Percentiles rank a stretch among this genome's conserved stretches.
Conservation (phyloP, 2,888 invertebrate species). For the Synergus umbraculus region DNA sequence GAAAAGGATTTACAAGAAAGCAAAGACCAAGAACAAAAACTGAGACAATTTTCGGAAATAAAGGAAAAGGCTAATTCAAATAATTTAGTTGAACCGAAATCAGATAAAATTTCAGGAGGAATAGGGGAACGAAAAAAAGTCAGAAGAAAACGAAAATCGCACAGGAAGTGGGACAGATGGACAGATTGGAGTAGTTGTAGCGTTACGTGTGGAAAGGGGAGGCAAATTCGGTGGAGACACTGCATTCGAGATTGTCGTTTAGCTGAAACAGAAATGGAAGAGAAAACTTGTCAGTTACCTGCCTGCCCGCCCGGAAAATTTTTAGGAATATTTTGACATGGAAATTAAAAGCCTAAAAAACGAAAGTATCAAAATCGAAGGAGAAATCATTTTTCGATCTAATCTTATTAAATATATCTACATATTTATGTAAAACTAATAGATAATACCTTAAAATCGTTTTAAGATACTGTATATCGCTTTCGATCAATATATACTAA, state of each 20-base stretch:
- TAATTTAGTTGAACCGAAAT: neutral
- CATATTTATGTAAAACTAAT: neutral
- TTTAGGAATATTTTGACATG: conserved; percentile 66
- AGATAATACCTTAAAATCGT: neutral
- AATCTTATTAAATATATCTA: neutral
- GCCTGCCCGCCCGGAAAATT: conserved; percentile 76
- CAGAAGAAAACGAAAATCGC: conserved; percentile 48
- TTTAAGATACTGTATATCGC: conserved; percentile 19
- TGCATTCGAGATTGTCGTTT: conserved; percentile 76
- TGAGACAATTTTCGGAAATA: neutral
- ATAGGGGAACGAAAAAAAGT: neutral
- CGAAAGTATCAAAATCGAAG: too few relatives aligned
- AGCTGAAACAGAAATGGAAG: conserved; percentile 79
- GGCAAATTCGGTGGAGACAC: conserved; percentile 80
- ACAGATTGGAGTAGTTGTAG: conserved; percentile 82
- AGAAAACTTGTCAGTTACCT: conserved; percentile 78
- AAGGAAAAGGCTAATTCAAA: neutral
- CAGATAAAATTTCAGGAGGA: neutral
- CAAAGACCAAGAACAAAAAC: neutral
- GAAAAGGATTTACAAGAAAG: neutral
- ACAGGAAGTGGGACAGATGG: conserved; percentile 78
- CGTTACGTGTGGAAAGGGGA: conserved; percentile 82
- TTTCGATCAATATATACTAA: conserved; percentile 9
- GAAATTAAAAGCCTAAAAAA: neutral
- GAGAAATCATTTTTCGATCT: neutral